Evolutionary conservation across 2,888 invertebrate genomes (phyloP), one percentile per base, ranked within the genome.

Genomic region (Acrobasis suavella): DNA sequence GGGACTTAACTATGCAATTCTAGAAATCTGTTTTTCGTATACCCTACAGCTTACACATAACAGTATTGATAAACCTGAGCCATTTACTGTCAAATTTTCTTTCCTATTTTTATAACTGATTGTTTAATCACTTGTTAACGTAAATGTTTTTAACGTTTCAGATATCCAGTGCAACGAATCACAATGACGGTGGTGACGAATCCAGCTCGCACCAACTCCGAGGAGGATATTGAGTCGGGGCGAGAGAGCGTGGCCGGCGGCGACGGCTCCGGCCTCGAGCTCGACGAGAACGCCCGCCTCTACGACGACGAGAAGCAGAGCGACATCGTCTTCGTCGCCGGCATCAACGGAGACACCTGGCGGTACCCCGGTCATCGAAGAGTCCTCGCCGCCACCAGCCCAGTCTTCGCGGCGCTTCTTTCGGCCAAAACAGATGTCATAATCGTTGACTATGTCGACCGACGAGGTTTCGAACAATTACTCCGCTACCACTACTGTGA

Each of bases 301-400:
- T 93, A 92, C 72, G 93, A 93, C 70, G 86, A 90, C 68, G 94
- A 94, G 80, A 88, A 85, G 63, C 93, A 93, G 67, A 93, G 94
- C 69, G 95, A 95, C 80, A 93, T 95, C 66, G 91, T 92, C 50
- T 94, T 95, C 77, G 91, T 95, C 74, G 95, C 94, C 46, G 95
- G 95, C 16, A 88, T 93, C 69, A 93, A 93, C 62, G 93, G 93
- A 22, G 94, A 95, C 73, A 94, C 94, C 16, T 95, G 95, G 94
- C 92, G 95, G 63, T 94, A 95, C 76, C 95, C 95, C n/a, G 95
- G 95, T 10, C 95, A 95, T 74, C 92, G 94, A 8, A 91, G 93
- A 55, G 93, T 95, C 51, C 91, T 96, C 38, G 93, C 94, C 39
- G 92, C 93, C 58, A 93, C 93, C 55, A 95, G 94, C 66, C 94